phyloP scores from a whole-genome alignment of 2,797 vertebrate species.

The Neosilurus hyrtlii region DNA sequence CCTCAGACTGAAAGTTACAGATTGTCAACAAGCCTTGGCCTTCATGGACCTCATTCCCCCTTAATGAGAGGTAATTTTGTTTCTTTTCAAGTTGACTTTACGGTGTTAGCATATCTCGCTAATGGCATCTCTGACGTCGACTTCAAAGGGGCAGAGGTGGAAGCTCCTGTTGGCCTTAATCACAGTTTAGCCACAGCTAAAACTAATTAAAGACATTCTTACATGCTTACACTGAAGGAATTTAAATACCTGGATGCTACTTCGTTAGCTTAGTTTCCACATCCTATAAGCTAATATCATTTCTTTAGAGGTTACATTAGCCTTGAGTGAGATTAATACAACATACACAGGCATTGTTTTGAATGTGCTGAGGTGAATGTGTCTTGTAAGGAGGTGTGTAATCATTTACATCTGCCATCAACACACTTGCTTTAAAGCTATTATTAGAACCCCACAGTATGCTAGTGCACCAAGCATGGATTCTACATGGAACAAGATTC shows the following conservation, averaged over 20 bases:
- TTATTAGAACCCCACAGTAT: not conserved
- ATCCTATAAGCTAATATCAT: slow-evolving; percentile 12
- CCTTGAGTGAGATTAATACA: slow-evolving; percentile 55
- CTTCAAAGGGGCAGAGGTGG: slow-evolving; percentile 72
- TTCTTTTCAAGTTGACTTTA: slow-evolving; percentile 64
- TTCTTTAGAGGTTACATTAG: slow-evolving; percentile 8
- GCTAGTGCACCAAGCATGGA: not conserved
- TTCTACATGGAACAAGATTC: no score
- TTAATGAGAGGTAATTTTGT: slow-evolving; percentile 50
- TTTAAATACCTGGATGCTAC: slow-evolving; percentile 17
- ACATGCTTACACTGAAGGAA: slow-evolving; percentile 35
- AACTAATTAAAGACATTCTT: slow-evolving; percentile 78
- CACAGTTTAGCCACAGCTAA: slow-evolving; percentile 80
- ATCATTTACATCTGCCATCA: not conserved
- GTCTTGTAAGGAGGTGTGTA: not conserved
- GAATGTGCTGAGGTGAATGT: slow-evolving; percentile 5
- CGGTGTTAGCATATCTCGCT: slow-evolving; percentile 62
- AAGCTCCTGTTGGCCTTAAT: slow-evolving; percentile 73
- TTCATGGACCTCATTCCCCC: slow-evolving; percentile 52
- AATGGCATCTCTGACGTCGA: slow-evolving; percentile 66
- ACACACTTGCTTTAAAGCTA: not conserved
- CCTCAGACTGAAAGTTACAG: slow-evolving; percentile 40
- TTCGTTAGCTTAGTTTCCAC: slow-evolving; percentile 8
- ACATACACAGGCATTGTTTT: slow-evolving; percentile 34
- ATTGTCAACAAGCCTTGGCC: slow-evolving; percentile 48